Evolutionary conservation across 2,888 invertebrate genomes (phyloP).

Genomic region (Gasteruption jaculator): DNA sequence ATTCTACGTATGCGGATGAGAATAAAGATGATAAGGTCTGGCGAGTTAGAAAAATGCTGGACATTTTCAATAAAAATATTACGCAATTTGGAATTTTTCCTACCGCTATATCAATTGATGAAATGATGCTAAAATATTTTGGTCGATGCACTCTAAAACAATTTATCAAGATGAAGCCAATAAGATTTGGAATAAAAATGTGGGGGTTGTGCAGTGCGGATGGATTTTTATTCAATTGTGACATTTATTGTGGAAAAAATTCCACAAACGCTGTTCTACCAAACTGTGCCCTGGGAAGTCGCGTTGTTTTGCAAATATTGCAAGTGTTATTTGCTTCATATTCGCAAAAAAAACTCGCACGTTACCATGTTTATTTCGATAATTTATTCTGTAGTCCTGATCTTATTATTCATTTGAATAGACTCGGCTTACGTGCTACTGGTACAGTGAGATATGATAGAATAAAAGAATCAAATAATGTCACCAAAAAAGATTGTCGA

Average conservation of each 20-base stretch:
- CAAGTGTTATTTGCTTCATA: constrained; percentile 14
- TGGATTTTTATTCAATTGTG: constrained; percentile 21
- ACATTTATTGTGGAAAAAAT: constrained; percentile 24
- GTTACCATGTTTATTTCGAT: constrained; percentile 22
- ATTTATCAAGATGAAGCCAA: constrained; percentile 23
- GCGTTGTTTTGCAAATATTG: constrained; percentile 22
- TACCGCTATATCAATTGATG: constrained; percentile 21
- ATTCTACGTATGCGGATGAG: no score
- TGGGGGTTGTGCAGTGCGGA: constrained; percentile 21
- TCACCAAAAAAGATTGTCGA: constrained; percentile 19
- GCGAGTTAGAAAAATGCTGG: constrained; percentile 16
- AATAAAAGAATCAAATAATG: constrained; percentile 17
- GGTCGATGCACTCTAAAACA: constrained; percentile 20
- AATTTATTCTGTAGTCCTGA: constrained; percentile 22
- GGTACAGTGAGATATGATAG: constrained; percentile 23
- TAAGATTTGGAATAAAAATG: constrained; percentile 23
- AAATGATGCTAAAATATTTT: no score
- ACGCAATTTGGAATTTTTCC: constrained; percentile 13
- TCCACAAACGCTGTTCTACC: constrained; percentile 13
- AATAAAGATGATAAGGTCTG: no score
- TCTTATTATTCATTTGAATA: constrained; percentile 22
- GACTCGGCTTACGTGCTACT: constrained; percentile 17
- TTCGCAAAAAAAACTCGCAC: constrained; percentile 12
- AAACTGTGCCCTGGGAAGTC: constrained; percentile 22
- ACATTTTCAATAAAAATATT: constrained; percentile 15